Conservation (phyloP, 2,797 vertebrate genomes). For the Salarias fasciatus region DNA sequence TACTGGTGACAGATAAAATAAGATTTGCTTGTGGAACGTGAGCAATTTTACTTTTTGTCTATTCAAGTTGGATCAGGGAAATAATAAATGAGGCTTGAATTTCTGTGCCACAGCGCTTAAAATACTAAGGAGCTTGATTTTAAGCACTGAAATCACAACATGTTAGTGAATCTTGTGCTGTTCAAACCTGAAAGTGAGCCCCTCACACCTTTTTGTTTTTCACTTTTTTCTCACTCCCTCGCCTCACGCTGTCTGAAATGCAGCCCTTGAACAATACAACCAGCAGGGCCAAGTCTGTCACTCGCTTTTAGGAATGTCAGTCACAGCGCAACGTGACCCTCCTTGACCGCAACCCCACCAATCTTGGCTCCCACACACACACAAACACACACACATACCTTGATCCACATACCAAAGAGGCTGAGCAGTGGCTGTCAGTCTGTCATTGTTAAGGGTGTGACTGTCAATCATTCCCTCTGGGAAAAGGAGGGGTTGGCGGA, state of each 20-base stretch:
- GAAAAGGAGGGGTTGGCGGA: slow-evolving; percentile 29
- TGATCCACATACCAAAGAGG: slow-evolving; percentile 51
- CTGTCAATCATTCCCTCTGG: slow-evolving; percentile 76
- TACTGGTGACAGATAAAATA: slow-evolving; percentile 50
- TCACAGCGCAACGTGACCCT: slow-evolving; percentile 62
- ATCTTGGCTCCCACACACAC: slow-evolving; percentile 7
- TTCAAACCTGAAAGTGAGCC: slow-evolving; percentile 33
- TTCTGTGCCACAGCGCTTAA: slow-evolving; percentile 39
- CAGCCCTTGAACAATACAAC: slow-evolving; percentile 12
- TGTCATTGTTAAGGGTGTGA: slow-evolving; percentile 70
- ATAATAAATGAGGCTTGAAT: slow-evolving; percentile 46
- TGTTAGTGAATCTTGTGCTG: slow-evolving; percentile 39
- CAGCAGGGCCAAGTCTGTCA: slow-evolving; percentile 37
- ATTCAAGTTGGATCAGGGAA: slow-evolving; percentile 27
- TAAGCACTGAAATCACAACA: slow-evolving; percentile 45
- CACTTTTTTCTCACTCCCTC: slow-evolving; percentile 1
- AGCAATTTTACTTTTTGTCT: slow-evolving; percentile 51
- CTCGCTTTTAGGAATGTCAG: slow-evolving; percentile 56
- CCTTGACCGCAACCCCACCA: slow-evolving; percentile 55
- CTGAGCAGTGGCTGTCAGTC: slow-evolving; percentile 66
- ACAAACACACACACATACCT: slow-evolving; percentile 35
- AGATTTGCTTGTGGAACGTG: slow-evolving; percentile 45
- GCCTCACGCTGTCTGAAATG: neutral
- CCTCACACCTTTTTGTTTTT: neutral
- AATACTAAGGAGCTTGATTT: slow-evolving; percentile 41